A percentile compares a stretch with the other conserved stretches of the same genome.
phyloP scores from a whole-genome alignment of 2,888 invertebrate species.

The Erynnis tages region DNA sequence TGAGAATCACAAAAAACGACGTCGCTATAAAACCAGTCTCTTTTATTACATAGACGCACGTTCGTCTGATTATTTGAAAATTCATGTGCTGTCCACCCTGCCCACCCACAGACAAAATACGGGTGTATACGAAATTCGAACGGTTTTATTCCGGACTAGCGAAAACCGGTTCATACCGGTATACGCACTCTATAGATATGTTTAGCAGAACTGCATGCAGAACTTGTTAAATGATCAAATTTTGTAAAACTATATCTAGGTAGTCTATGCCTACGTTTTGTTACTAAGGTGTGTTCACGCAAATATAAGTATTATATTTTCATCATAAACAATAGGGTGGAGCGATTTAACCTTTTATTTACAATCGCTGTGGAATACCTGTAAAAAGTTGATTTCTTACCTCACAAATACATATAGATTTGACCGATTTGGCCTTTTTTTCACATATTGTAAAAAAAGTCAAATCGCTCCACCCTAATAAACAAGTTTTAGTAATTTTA shows the following conservation, averaged over 20 bases:
- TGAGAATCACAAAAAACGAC: slow-evolving; percentile 25
- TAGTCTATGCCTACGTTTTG: no score
- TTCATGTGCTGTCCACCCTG: slow-evolving; percentile 63
- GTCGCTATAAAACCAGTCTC: slow-evolving; percentile 31
- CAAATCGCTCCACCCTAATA: no score
- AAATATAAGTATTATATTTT: background rate
- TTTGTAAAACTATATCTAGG: slow-evolving; percentile 23
- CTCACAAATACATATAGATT: no score
- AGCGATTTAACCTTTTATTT: no score
- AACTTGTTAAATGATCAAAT: slow-evolving; percentile 19
- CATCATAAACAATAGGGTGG: no score
- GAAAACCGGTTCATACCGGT: slow-evolving; percentile 37
- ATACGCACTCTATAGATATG: slow-evolving; percentile 23
- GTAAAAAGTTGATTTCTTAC: no score
- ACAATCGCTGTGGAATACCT: no score
- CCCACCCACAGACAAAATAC: slow-evolving; percentile 60
- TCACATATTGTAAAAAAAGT: no score
- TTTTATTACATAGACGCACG: slow-evolving; percentile 39
- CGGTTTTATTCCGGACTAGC: slow-evolving; percentile 54
- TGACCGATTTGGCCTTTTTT: no score
- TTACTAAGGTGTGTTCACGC: slow-evolving; percentile 2
- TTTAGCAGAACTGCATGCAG: slow-evolving; percentile 5
- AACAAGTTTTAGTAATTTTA: no score
- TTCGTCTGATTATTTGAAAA: slow-evolving; percentile 67
- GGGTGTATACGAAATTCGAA: slow-evolving; percentile 50